These are phyloP conservation scores for Synanthedon andrenaeformis DNA, from an alignment of 2,888 invertebrate genomes.

Conservation along the genomic window DNA sequence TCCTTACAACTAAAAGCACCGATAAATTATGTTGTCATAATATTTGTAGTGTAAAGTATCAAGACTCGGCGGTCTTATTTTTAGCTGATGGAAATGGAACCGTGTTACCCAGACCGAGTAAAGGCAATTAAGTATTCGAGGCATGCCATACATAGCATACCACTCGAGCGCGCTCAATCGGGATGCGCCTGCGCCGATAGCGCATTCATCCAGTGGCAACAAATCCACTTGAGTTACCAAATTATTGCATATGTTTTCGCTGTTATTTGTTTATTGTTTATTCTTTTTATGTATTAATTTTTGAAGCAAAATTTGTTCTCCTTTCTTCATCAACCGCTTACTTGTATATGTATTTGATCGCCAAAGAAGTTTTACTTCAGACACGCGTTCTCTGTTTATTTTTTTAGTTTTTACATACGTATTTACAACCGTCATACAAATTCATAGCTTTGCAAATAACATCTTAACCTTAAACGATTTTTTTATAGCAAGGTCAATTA, in stretches of 20 bases:
- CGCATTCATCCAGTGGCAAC: background rate
- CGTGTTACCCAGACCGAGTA: constrained; percentile 29
- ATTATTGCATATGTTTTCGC: background rate
- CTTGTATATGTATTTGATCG: too few relatives aligned
- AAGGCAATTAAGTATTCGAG: constrained; percentile 42
- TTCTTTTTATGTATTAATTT: too few relatives aligned
- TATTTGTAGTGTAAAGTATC: background rate
- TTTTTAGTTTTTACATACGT: too few relatives aligned
- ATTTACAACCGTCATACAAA: too few relatives aligned
- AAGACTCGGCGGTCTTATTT: constrained; percentile 2
- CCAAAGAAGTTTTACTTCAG: too few relatives aligned
- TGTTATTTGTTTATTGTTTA: too few relatives aligned
- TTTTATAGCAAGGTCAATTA: constrained; percentile 19
- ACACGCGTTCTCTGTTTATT: too few relatives aligned
- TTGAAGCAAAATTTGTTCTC: too few relatives aligned
- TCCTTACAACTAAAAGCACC: background rate
- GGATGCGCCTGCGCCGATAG: constrained; percentile 29
- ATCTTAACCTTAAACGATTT: background rate
- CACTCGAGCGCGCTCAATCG: constrained; percentile 42
- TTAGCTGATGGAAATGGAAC: constrained; percentile 22
- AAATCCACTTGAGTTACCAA: background rate
- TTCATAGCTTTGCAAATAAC: background rate
- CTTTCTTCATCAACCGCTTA: too few relatives aligned
- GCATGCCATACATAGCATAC: constrained; percentile 21
- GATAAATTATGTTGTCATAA: background rate